phyloP scores from a whole-genome alignment of 2,888 invertebrate species.

The Spilosoma lubricipeda region DNA sequence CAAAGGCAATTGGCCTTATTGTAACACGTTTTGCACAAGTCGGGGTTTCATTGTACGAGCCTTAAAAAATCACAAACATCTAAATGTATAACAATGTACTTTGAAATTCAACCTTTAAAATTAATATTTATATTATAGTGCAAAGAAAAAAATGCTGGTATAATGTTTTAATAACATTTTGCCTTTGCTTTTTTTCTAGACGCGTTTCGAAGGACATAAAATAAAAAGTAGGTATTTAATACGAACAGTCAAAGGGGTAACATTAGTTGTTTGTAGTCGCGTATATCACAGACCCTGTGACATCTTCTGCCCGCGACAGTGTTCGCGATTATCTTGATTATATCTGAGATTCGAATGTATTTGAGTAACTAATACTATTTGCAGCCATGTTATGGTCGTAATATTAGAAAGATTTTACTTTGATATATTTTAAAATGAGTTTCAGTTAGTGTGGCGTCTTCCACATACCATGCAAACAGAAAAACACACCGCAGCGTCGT shows the following conservation, averaged over 20 bases:
- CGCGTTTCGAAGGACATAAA: neutral
- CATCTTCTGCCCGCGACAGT: neutral
- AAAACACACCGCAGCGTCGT: no score
- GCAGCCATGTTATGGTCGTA: neutral
- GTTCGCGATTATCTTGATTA: neutral
- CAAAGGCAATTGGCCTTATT: conserved; percentile 30
- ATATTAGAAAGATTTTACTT: neutral
- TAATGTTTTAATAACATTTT: neutral
- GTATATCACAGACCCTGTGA: neutral
- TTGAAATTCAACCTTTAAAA: conserved; percentile 2
- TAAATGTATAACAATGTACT: neutral
- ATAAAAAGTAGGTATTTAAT: no score
- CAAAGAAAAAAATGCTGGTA: neutral
- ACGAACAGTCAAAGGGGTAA: neutral
- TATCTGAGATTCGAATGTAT: neutral
- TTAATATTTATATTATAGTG: neutral
- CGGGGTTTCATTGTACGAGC: conserved; percentile 20
- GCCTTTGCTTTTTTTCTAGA: neutral
- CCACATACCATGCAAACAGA: no score
- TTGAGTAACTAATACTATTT: neutral
- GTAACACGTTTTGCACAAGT: conserved; percentile 33
- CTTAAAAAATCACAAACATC: conserved; percentile 18
- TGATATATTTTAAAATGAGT: no score
- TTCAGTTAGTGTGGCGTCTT: no score
- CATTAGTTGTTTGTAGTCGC: neutral